Evolutionary conservation across 2,797 vertebrate species (phyloP).

Genomic region (Triplophysa yarkandensis): DNA sequence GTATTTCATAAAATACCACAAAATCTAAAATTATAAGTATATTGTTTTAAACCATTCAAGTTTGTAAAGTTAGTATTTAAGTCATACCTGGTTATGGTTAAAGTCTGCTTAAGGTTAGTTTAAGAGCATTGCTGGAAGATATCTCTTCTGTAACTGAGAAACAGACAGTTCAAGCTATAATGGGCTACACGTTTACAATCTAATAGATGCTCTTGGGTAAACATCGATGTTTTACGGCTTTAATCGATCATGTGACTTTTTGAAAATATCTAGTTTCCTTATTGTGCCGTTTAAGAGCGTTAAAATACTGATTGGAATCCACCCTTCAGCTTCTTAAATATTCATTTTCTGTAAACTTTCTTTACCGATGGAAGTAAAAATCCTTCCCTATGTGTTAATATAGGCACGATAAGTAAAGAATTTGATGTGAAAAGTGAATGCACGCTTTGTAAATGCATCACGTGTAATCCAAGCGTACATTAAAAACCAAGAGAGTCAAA

Average conservation of each 20-base stretch:
- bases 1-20: too few species aligned
- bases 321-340: not conserved
- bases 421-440: not conserved
- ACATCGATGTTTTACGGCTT: not conserved
- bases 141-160: not conserved
- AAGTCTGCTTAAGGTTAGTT: too few species aligned
- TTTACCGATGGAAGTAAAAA: not conserved
- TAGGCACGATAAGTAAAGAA: not conserved
- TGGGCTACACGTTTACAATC: not conserved
- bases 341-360: not conserved
- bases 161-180: not conserved
- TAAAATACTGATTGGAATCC: not conserved
- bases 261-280: too few species aligned
- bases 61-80: not conserved
- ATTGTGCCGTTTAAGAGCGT: not conserved
- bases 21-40: too few species aligned
- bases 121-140: not conserved
- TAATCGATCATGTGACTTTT: not conserved
- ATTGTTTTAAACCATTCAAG: not conserved
- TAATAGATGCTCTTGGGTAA: not conserved
- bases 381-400: not conserved
- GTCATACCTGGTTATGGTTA: too few species aligned
- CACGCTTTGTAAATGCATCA: not conserved
- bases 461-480: not conserved
- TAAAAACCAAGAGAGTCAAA: not conserved